Conservation (phyloP, 2,113 vertebrate genomes). For the Sciurus niger region DNA sequence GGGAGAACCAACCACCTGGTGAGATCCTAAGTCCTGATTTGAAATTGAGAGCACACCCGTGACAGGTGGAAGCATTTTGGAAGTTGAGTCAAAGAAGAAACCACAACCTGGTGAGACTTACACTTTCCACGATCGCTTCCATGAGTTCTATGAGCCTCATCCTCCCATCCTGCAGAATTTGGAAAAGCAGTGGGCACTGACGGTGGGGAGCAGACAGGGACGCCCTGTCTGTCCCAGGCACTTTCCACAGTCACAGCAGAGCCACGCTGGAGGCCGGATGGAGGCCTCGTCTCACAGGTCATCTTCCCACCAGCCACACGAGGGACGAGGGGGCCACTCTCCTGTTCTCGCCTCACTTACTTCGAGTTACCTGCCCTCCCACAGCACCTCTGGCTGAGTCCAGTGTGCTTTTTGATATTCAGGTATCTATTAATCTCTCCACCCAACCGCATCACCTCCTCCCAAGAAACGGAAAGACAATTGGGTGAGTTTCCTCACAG, state of each 20-base stretch:
- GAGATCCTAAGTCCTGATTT: background rate
- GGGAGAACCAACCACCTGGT: background rate
- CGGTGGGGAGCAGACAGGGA: background rate
- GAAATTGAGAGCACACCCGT: background rate
- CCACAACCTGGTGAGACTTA: accelerated
- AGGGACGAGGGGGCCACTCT: background rate
- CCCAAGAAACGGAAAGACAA: background rate
- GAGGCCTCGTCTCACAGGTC: accelerated
- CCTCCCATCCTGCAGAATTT: background rate
- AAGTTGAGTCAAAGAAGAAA: background rate
- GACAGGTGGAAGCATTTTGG: no score
- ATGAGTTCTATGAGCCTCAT: background rate
- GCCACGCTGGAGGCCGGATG: background rate
- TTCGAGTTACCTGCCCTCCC: no score
- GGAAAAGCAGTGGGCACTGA: background rate
- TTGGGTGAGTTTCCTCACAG: background rate
- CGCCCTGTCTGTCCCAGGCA: accelerated
- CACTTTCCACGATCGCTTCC: background rate
- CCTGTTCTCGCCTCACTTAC: background rate
- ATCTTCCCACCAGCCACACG: background rate
- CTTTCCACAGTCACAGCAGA: background rate
- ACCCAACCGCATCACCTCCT: background rate
- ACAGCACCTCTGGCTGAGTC: no score
- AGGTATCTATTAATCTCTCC: background rate
- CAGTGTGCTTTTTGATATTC: no score